These are phyloP conservation scores for Meda fulgida DNA, from an alignment of 2,797 vertebrate species.

Conservation along the genomic window DNA sequence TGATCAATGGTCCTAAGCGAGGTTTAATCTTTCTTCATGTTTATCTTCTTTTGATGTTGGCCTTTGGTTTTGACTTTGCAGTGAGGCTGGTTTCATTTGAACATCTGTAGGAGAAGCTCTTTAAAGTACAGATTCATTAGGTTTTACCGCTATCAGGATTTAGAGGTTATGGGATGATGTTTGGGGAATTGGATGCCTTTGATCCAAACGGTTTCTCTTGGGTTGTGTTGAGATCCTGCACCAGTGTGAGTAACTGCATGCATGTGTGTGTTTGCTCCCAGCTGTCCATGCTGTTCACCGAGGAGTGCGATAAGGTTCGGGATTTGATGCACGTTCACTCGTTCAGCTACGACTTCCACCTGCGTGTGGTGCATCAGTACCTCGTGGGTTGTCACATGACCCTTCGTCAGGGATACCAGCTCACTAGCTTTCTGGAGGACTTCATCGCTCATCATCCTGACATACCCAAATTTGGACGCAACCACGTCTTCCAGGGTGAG, in stretches of 20 bases:
- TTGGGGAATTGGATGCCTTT: constrained; percentile 20
- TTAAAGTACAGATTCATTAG: not conserved
- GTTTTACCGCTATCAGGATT: not conserved
- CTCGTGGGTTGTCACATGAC: constrained; percentile 92
- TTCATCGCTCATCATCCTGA: constrained; percentile 94
- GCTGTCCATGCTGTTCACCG: constrained; percentile 98
- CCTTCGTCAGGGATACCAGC: constrained; percentile 94
- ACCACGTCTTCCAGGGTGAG: constrained; percentile 94
- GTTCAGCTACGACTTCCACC: constrained; percentile 98
- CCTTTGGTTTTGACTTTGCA: not conserved
- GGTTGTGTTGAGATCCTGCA: not conserved
- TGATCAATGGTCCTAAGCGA: not conserved
- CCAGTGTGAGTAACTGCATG: constrained; percentile 28
- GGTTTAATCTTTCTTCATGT: not conserved
- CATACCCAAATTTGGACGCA: constrained; percentile 96
- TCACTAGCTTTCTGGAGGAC: constrained; percentile 93
- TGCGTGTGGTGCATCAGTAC: constrained; percentile 95
- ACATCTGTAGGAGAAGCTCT: not conserved
- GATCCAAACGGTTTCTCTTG: not conserved
- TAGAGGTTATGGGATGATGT: constrained; percentile 17
- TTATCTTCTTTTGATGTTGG: not conserved
- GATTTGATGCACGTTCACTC: constrained; percentile 99
- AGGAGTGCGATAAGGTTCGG: constrained; percentile 97
- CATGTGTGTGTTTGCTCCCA: constrained; percentile 65
- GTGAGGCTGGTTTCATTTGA: constrained; percentile 1